These are phyloP conservation scores for Protobothrops mucrosquamatus DNA, from an alignment of 2,113 vertebrate species.

Conservation along the genomic window DNA sequence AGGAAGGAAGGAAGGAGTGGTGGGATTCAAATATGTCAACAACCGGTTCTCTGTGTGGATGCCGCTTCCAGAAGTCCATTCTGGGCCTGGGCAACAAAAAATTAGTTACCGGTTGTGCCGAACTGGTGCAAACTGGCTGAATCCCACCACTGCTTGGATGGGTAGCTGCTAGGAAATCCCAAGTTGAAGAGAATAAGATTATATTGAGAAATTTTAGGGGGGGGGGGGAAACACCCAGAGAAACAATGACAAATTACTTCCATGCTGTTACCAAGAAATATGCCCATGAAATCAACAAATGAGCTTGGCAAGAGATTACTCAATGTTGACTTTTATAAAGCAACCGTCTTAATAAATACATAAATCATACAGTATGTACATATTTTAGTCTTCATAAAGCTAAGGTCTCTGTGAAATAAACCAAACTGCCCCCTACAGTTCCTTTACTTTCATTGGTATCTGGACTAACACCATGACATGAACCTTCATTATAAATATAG, in stretches of 20 bases:
- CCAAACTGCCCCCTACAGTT: neutral
- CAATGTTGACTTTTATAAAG: neutral
- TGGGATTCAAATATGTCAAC: too few relatives aligned
- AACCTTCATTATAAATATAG: neutral
- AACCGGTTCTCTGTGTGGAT: too few relatives aligned
- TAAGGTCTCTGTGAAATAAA: neutral
- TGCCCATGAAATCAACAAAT: neutral
- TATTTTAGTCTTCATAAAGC: neutral
- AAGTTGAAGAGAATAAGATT: neutral
- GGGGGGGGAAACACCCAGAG: accelerated
- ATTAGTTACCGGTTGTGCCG: too few relatives aligned
- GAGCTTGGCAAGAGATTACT: neutral
- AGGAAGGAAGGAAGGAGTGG: too few relatives aligned
- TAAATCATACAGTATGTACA: neutral
- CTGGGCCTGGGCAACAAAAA: too few relatives aligned
- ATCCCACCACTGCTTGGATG: too few relatives aligned
- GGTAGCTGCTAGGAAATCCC: neutral
- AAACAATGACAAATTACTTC: neutral
- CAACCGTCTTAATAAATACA: neutral
- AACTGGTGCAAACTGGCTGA: too few relatives aligned
- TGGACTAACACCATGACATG: neutral
- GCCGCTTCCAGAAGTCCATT: too few relatives aligned
- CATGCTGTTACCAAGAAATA: neutral
- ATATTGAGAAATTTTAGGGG: neutral
- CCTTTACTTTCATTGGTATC: neutral